Evolutionary conservation across 2,797 vertebrate genomes (phyloP).

Genomic region (Anguilla marmorata): DNA sequence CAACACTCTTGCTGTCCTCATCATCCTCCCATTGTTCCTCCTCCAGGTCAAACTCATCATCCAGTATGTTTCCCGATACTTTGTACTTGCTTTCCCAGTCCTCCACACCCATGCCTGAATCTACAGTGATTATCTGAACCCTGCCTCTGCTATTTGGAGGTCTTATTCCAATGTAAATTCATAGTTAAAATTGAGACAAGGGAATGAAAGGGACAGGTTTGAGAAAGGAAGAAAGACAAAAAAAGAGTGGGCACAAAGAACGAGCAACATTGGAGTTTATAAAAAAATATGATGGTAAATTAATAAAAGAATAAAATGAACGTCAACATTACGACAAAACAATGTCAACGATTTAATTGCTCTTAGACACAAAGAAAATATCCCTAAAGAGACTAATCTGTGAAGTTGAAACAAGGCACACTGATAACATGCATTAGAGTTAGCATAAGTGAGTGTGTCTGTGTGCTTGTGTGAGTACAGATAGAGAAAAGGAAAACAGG

Average conservation of each 20-base stretch:
- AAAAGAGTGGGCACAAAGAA: constrained; percentile 27
- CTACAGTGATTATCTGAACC: constrained; percentile 83
- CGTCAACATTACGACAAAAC: background rate
- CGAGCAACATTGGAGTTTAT: constrained; percentile 16
- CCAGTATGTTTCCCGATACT: constrained; percentile 75
- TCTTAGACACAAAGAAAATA: background rate
- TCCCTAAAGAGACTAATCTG: background rate
- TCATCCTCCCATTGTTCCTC: constrained; percentile 81
- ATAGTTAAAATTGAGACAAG: constrained; percentile 22
- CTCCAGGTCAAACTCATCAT: constrained; percentile 81
- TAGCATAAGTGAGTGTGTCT: background rate
- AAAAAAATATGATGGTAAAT: constrained; percentile 19
- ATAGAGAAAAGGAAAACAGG: background rate
- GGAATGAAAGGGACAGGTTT: constrained; percentile 28
- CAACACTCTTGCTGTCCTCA: constrained; percentile 69
- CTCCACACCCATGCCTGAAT: constrained; percentile 82
- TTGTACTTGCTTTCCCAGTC: constrained; percentile 83
- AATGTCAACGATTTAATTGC: background rate
- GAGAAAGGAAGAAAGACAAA: constrained; percentile 30
- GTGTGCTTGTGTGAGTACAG: background rate
- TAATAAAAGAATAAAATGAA: constrained; percentile 17
- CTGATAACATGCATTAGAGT: background rate
- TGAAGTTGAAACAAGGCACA: background rate
- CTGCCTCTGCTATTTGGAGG: constrained; percentile 57
- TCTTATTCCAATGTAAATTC: constrained; percentile 50